Conservation (phyloP, 2,113 vertebrate species). For the Chaenocephalus aceratus region DNA sequence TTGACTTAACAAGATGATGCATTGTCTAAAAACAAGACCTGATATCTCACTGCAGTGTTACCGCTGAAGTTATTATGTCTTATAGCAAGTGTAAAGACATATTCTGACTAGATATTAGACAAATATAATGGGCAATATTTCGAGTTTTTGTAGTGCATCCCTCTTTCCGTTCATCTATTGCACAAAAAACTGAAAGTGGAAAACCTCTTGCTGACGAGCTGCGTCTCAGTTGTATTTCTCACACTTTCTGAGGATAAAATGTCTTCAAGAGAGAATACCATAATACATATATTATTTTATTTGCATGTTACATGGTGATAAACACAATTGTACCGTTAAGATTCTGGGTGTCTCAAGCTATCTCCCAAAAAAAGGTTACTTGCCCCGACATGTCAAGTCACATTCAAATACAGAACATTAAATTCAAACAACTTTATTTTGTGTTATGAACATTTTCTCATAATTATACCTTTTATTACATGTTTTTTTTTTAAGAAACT, state of each 20-base stretch:
- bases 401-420: constrained; percentile 81
- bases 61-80: too few relatives aligned
- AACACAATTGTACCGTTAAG: constrained; percentile 72
- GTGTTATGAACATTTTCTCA: constrained; percentile 76
- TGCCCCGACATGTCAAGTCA: constrained; percentile 67
- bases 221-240: background rate
- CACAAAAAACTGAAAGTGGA: background rate
- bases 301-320: constrained; percentile 81
- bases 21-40: too few relatives aligned
- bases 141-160: too few relatives aligned
- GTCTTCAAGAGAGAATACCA: constrained; percentile 59
- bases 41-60: too few relatives aligned
- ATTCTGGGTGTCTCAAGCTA: constrained; percentile 63
- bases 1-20: too few relatives aligned
- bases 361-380: constrained; percentile 51
- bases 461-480: constrained; percentile 72
- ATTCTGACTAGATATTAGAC: too few relatives aligned
- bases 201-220: background rate
- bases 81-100: too few relatives aligned
- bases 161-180: constrained; percentile 8
- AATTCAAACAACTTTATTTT: constrained; percentile 85
- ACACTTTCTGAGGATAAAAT: constrained; percentile 41
- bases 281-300: constrained; percentile 83
- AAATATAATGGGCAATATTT: too few relatives aligned
- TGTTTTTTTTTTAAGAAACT: constrained; percentile 75